These are phyloP conservation scores for Ciconia boyciana DNA, from an alignment of 2,113 vertebrate genomes.

Conservation along the genomic window DNA sequence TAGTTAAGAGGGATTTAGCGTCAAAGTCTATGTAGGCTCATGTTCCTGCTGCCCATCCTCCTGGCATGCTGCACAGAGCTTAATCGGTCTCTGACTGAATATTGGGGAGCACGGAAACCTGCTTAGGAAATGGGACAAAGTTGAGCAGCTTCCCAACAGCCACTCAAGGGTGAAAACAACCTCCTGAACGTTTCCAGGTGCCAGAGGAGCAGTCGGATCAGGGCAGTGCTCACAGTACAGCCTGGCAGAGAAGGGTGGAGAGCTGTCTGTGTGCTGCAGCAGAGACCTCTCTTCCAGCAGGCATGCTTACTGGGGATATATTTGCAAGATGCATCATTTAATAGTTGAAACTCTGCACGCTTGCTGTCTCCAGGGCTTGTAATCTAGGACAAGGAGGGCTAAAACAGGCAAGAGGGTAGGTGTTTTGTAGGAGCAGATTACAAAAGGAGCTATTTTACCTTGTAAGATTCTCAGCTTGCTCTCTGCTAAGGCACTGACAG, in stretches of 20 bases:
- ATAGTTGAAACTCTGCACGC: rapidly evolving
- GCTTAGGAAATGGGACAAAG: not conserved
- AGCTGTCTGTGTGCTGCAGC: not conserved
- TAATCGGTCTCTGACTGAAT: not conserved
- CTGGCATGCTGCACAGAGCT: not conserved
- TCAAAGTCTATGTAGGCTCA: rapidly evolving
- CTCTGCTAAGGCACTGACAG: not conserved
- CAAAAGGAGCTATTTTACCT: not conserved
- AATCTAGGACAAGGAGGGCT: not conserved
- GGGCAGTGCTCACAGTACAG: not conserved
- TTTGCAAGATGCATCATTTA: not conserved
- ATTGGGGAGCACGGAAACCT: not conserved
- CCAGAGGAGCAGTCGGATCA: not conserved
- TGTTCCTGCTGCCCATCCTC: not conserved
- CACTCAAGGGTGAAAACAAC: not conserved
- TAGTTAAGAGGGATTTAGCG: not conserved
- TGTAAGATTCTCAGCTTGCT: not conserved
- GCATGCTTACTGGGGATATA: rapidly evolving
- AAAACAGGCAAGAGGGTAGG: not conserved
- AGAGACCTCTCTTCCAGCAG: not conserved
- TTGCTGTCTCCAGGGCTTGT: not conserved
- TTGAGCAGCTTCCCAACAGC: not conserved
- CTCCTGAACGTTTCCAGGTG: not conserved
- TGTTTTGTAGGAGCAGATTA: not conserved
- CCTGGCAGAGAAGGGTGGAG: not conserved